Evolutionary conservation across 2,113 vertebrate genomes (phyloP).

Genomic region (Sialia sialis): DNA sequence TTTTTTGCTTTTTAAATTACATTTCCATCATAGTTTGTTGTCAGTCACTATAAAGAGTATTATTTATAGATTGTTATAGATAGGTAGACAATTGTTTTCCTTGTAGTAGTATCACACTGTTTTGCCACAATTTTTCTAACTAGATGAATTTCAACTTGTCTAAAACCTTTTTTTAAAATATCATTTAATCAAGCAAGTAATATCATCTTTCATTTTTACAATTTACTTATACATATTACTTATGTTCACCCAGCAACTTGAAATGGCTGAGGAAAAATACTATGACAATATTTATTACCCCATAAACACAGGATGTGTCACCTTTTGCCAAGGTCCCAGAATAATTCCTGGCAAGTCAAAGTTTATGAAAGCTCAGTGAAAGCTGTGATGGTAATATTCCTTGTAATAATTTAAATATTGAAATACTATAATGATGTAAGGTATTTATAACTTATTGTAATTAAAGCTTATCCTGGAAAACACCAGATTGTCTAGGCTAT

Average conservation of each 20-base stretch:
- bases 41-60: neutral
- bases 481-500: constrained; percentile 18
- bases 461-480: constrained; percentile 25
- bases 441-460: constrained; percentile 16
- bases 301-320: neutral
- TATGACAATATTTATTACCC: neutral
- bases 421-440: neutral
- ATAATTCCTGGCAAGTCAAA: neutral
- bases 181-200: neutral
- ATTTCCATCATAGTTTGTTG: neutral
- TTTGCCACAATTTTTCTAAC: constrained; percentile 1
- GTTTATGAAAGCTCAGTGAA: neutral
- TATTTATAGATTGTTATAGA: neutral
- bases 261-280: neutral
- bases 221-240: too few relatives aligned
- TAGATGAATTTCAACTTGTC: neutral
- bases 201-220: neutral
- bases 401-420: neutral
- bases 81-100: neutral
- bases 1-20: neutral
- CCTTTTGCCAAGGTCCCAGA: neutral
- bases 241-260: neutral
- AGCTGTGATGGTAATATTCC: neutral
- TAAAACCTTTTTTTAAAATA: neutral
- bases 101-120: neutral